A percentile compares a stretch with the other conserved stretches of the same genome.
Evolutionary conservation across 2,113 vertebrate genomes (phyloP).

Genomic region (Irena cyanogastra): DNA sequence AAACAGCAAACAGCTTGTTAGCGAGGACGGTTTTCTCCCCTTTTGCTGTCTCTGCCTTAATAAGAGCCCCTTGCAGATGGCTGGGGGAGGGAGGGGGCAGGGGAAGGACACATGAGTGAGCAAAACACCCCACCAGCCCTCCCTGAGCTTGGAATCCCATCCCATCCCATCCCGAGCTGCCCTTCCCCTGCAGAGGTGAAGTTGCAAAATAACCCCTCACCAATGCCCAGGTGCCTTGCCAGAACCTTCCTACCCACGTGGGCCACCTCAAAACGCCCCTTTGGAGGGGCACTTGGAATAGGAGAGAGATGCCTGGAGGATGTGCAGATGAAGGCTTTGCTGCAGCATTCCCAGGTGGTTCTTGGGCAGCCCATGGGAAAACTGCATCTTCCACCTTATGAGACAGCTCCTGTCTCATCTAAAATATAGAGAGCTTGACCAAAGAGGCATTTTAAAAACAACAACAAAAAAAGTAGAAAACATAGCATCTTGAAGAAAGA

Average conservation of each 20-base stretch:
- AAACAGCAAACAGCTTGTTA: slow-evolving; percentile 81
- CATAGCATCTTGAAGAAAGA: not conserved
- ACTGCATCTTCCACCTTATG: not conserved
- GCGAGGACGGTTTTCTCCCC: slow-evolving; percentile 22
- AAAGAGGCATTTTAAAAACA: not conserved
- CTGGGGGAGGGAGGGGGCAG: not conserved
- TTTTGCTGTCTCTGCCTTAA: slow-evolving; percentile 21
- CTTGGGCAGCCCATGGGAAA: not conserved
- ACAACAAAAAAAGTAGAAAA: too few relatives aligned
- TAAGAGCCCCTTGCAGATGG: not conserved
- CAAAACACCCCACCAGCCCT: not conserved
- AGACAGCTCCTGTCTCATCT: not conserved
- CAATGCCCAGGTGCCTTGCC: accelerated
- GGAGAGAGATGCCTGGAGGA: not conserved
- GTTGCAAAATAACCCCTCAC: not conserved
- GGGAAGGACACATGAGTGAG: not conserved
- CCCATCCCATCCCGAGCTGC: not conserved
- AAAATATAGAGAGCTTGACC: not conserved
- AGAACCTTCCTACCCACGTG: not conserved
- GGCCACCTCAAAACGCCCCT: not conserved
- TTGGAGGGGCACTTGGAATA: not conserved
- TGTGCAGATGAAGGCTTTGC: not conserved
- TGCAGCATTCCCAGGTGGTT: not conserved
- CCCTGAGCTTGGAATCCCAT: not conserved
- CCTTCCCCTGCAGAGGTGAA: not conserved